Base-by-base conservation (phyloP, 1,140 invertebrate species). In the Phenacoccus solenopsis region DNA sequence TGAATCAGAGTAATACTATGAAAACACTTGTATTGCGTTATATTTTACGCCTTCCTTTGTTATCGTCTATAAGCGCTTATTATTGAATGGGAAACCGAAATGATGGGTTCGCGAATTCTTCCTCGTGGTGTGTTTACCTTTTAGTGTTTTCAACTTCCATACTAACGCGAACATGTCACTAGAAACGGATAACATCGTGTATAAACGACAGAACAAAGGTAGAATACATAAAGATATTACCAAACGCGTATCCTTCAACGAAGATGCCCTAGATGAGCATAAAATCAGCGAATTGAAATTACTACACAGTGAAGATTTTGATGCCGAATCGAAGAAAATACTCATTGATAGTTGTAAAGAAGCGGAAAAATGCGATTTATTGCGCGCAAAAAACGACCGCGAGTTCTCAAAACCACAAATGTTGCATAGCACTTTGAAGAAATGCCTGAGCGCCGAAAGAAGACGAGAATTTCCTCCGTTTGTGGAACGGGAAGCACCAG, bases 161-260 rank as follows among this genome's bases (percentile, higher is more conserved):
- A n/a, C n/a, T n/a, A n/a, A n/a, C 38, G 20, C 5, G 12, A n/a
- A 49, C 13, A 49, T 49, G 38, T 10, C 38, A 3, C 20, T n/a
- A 2, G 5, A 49, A 4, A 49, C 13, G 20, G 38, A 49, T 16
- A n/a, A 49, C 20, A 49, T 49, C 20, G 3, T 49, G 20, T 49
- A 16, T n/a, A 49, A 49, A 49, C 5, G 38, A 64, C 59, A 22
- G 10, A 64, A 9, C 21, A 64, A 64, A 64, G 25, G 59, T 20
- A 64, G 25, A 64, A 64, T 64, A 10, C 25, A 64, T 16, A 20
- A 64, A 64, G 59, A 64, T 20, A 64, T 25, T 20, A 25, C 59
- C 10, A 64, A 64, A 64, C 59, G 59, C 4, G 59, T 64, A 64
- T 64, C 59, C 9, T 64, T 64, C 20, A 7, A 64, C 16, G 59